phyloP scores from a whole-genome alignment of 2,113 vertebrate species.

The Dunckerocampus dactyliophorus region DNA sequence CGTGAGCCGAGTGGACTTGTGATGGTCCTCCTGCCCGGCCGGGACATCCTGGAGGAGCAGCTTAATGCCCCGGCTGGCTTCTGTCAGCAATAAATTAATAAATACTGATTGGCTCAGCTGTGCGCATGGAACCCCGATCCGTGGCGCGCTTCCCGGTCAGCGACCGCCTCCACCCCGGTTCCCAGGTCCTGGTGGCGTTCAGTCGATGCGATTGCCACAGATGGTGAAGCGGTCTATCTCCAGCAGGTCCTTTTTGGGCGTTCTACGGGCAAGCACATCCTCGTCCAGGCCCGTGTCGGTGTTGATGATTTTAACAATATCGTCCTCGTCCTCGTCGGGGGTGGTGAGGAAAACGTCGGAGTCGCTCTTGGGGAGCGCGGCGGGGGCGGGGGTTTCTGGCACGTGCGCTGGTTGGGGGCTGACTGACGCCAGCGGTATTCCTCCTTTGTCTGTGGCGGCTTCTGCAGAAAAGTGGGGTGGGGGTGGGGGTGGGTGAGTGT shows the following conservation, averaged over 20 bases:
- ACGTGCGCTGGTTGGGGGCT: conserved; percentile 71
- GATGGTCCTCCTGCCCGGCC: no score
- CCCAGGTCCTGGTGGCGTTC: conserved; percentile 37
- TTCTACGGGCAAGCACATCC: conserved; percentile 80
- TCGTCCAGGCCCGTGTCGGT: conserved; percentile 67
- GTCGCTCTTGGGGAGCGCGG: conserved; percentile 82
- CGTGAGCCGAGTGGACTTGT: background rate
- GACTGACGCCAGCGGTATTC: conserved; percentile 69
- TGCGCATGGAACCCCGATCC: conserved; percentile 39
- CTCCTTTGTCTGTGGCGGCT: conserved; percentile 68
- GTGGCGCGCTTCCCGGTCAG: conserved; percentile 50
- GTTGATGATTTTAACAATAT: conserved; percentile 63
- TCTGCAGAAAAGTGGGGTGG: conserved; percentile 58
- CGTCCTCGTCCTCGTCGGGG: conserved; percentile 89
- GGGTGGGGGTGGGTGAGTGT: background rate
- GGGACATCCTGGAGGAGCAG: conserved; percentile 38
- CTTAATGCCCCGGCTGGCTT: conserved; percentile 55
- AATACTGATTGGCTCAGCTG: conserved; percentile 57
- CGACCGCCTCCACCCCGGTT: conserved; percentile 35
- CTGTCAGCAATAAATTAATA: conserved; percentile 71
- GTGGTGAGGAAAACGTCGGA: conserved; percentile 93
- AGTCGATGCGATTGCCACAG: conserved; percentile 97
- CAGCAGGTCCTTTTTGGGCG: conserved; percentile 90
- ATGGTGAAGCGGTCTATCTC: conserved; percentile 99
- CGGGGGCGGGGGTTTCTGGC: conserved; percentile 71